Conservation (phyloP, 2,113 vertebrate genomes). For the Carettochelys insculpta region DNA sequence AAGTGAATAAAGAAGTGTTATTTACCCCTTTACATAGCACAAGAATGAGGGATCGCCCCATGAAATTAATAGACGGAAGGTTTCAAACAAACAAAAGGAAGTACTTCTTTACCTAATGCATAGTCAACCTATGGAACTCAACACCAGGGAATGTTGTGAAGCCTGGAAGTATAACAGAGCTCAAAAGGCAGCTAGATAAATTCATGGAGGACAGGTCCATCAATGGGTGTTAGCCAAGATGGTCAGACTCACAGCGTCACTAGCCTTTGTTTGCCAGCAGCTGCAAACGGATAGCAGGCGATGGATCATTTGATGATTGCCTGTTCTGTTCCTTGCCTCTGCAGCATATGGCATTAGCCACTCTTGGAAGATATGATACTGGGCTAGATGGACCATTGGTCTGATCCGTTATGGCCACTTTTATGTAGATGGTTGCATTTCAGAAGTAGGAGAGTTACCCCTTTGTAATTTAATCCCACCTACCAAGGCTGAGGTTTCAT, state of each 20-base stretch:
- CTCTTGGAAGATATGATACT: neutral
- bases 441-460: neutral
- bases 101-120: neutral
- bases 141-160: neutral
- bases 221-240: neutral
- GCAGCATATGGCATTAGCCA: neutral
- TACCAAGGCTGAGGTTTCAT: neutral
- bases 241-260: neutral
- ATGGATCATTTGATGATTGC: neutral
- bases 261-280: neutral
- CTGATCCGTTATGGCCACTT: neutral
- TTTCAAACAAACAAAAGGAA: neutral
- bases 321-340: neutral
- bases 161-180: neutral
- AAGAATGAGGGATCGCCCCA: neutral
- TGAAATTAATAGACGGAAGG: neutral
- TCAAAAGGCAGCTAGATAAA: neutral
- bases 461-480: neutral
- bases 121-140: neutral
- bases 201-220: neutral
- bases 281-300: neutral
- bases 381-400: neutral
- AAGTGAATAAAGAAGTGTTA: neutral
- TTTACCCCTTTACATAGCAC: neutral
- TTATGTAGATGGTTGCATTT: rapidly evolving